These are phyloP conservation scores for Leptodactylus fuscus DNA, from an alignment of 2,113 vertebrate species.

Conservation along the genomic window DNA sequence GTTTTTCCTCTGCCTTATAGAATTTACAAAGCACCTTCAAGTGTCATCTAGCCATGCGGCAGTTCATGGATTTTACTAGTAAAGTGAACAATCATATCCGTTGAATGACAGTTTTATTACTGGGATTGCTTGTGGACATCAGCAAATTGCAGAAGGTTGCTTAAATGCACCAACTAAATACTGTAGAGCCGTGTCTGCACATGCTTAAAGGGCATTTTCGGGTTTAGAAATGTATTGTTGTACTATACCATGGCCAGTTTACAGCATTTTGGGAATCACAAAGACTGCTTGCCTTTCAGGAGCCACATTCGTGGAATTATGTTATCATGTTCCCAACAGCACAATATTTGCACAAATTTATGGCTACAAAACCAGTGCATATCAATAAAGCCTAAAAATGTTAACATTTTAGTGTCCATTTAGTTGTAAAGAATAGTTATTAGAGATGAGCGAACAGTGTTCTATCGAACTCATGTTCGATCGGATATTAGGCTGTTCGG, in stretches of 20 bases:
- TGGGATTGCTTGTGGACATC: background rate
- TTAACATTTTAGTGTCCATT: too few species aligned
- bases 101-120: slow-evolving; percentile 15
- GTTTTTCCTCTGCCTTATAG: slow-evolving; percentile 8
- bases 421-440: too few species aligned
- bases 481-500: too few species aligned
- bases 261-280: background rate
- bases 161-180: background rate
- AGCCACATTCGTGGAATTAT: too few species aligned
- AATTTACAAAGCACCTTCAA: slow-evolving; percentile 33
- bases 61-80: slow-evolving; percentile 9
- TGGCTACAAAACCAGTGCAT: too few species aligned
- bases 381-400: too few species aligned
- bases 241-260: background rate
- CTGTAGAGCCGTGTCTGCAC: background rate
- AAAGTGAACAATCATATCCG: slow-evolving; percentile 27
- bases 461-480: too few species aligned
- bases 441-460: too few species aligned
- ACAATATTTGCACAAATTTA: too few species aligned
- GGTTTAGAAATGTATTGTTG: background rate
- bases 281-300: too few species aligned
- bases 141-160: slow-evolving; percentile 1
- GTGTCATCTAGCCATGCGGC: background rate
- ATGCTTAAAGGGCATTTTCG: background rate
- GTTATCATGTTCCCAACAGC: too few species aligned